These are phyloP conservation scores for Platyscapa corneri DNA, from an alignment of 1,140 invertebrate species.

Conservation along the genomic window DNA sequence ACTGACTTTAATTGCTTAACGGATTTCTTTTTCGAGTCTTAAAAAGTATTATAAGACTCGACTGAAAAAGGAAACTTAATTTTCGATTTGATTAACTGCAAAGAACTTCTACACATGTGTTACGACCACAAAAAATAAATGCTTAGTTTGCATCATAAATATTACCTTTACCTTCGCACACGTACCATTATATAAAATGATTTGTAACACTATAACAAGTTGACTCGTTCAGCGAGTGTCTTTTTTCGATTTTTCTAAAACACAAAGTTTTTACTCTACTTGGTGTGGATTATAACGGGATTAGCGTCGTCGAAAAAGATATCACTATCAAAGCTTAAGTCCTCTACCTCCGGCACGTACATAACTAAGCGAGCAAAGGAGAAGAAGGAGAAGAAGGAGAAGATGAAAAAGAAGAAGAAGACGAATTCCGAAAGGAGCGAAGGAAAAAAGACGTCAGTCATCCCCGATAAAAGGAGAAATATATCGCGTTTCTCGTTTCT, in stretches of 20 bases:
- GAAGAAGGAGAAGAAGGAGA: background rate
- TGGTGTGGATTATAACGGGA: conserved; percentile 14
- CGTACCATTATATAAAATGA: background rate
- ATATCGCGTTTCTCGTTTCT: conserved; percentile 36
- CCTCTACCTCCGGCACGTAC: background rate
- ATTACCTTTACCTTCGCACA: background rate
- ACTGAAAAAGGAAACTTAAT: background rate
- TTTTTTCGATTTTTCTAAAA: background rate
- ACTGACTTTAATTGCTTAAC: background rate
- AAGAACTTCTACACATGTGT: background rate
- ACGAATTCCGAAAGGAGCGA: background rate
- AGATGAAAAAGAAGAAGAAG: conserved; percentile 1
- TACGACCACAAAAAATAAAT: background rate
- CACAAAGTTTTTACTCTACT: conserved; percentile 4
- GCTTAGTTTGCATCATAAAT: background rate
- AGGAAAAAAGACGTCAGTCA: background rate
- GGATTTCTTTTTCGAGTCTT: background rate
- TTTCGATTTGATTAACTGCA: background rate
- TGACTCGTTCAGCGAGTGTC: background rate
- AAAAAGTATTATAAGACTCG: background rate
- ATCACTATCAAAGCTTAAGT: conserved; percentile 44
- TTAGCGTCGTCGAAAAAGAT: conserved; percentile 40
- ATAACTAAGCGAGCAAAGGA: too few relatives aligned
- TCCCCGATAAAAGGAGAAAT: conserved; percentile 21
- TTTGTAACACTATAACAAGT: background rate